Base-by-base conservation (phyloP, 2,113 vertebrate species). In the Ceratotherium simum region DNA sequence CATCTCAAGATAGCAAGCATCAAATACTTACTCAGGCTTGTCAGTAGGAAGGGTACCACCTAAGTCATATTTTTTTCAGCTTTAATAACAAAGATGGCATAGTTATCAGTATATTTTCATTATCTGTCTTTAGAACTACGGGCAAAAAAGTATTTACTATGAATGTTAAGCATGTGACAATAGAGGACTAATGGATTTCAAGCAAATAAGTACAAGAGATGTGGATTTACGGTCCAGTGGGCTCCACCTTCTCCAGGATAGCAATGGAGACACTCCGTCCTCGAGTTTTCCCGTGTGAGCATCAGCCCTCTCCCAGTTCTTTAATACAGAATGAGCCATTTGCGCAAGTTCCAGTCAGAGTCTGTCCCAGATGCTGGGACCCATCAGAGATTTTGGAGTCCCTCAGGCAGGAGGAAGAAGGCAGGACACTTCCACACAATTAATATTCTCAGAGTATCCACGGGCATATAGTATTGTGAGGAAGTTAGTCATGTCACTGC, bases 41-140 rank as follows among this genome's bases (percentile, higher is more conserved):
- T 93, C 95, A 96, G 31, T 31, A 11, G 12, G 64, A 96, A 95
- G 86, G 51, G 87, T 13, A 90, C 54, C 14, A 23, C 64, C 67
- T 62, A 69, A 90, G 83, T 73, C 70, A 10, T 7, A 33, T 20
- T 42, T 90, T 36, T 94, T 73, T 39, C 81, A 62, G 46, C 27
- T 94, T 89, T 92, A 91, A 13, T 92, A 91, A 83, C 69, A 95
- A 96, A 95, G 86, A 92, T 51, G 12, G 33, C 18, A 54, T 42
- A 31, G 58, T 91, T 39, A 46, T 48, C 42, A 12, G 12, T 20
- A 20, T 84, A 48, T 92, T 96, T 90, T 69, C 60, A 75, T 84
- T 70, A 70, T 67, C 70, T 84, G n/a, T 75, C 29, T 94, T 67
- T 76, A 76, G 75, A 84, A 81, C 18, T 42, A 36, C 46, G 36